These are phyloP conservation scores for Hystrix cristata DNA, from an alignment of 2,113 vertebrate species.

Conservation along the genomic window DNA sequence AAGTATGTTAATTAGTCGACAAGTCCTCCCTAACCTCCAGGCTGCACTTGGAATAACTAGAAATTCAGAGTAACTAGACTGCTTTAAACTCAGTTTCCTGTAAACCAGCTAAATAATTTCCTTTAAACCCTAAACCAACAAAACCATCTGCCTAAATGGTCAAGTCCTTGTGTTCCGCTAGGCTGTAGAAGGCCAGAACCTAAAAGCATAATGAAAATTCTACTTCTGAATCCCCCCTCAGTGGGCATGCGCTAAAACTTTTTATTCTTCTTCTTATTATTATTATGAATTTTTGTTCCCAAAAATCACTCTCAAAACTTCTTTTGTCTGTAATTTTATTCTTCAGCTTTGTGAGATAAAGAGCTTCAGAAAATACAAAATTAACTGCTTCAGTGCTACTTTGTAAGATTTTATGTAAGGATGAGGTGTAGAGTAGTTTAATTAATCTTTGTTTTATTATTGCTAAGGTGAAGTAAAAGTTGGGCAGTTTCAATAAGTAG, in stretches of 20 bases:
- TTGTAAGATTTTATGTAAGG: background rate
- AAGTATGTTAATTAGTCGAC: background rate
- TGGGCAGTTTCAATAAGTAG: background rate
- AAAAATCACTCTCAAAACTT: background rate
- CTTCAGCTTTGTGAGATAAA: background rate
- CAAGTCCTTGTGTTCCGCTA: background rate
- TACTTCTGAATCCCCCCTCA: background rate
- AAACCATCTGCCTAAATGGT: background rate
- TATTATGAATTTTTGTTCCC: background rate
- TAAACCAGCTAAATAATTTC: background rate
- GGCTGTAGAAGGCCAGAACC: background rate
- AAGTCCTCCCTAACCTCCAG: background rate
- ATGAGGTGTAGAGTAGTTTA: slow-evolving; percentile 7
- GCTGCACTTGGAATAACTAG: background rate
- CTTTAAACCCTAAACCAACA: background rate
- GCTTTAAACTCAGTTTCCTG: background rate
- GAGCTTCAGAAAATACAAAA: background rate
- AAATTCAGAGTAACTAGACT: background rate
- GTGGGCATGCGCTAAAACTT: background rate
- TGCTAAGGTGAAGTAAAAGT: background rate
- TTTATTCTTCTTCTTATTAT: too few species aligned
- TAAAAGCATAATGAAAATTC: background rate
- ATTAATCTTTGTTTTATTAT: slow-evolving; percentile 41
- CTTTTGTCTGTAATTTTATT: background rate
- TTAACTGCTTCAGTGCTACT: background rate